These are phyloP conservation scores for Papilio helenus DNA, from an alignment of 1,140 invertebrate genomes.

Conservation along the genomic window DNA sequence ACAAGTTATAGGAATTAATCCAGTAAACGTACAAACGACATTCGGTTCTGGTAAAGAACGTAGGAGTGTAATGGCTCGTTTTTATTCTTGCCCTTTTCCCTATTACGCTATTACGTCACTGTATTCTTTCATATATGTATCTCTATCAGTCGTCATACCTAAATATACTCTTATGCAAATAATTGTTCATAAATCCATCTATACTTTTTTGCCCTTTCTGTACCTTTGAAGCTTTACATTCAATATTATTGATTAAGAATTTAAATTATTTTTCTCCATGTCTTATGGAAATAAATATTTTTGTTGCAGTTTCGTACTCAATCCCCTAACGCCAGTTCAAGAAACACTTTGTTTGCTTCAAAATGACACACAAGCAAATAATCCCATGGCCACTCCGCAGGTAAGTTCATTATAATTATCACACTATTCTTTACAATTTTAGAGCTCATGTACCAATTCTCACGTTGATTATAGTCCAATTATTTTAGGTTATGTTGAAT, in stretches of 20 bases:
- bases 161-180: no score
- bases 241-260: no score
- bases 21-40: no score
- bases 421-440: conserved; percentile 14
- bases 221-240: no score
- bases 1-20: background rate
- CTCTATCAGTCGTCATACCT: no score
- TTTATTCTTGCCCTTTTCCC: no score
- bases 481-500: background rate
- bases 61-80: no score
- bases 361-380: conserved; percentile 95
- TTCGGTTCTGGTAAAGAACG: no score
- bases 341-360: conserved; percentile 96
- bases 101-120: no score
- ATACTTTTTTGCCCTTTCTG: no score
- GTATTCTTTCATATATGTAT: no score
- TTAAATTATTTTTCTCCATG: background rate
- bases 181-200: no score
- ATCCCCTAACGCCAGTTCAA: conserved; percentile 94
- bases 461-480: conserved; percentile 22
- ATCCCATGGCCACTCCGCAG: conserved; percentile 91
- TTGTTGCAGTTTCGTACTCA: conserved; percentile 92
- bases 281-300: conserved; percentile 36
- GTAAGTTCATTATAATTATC: conserved; percentile 51
- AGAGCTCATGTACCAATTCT: conserved; percentile 18